Conservation (phyloP, 2,113 vertebrate genomes). For the Rhynchomys soricoides region DNA sequence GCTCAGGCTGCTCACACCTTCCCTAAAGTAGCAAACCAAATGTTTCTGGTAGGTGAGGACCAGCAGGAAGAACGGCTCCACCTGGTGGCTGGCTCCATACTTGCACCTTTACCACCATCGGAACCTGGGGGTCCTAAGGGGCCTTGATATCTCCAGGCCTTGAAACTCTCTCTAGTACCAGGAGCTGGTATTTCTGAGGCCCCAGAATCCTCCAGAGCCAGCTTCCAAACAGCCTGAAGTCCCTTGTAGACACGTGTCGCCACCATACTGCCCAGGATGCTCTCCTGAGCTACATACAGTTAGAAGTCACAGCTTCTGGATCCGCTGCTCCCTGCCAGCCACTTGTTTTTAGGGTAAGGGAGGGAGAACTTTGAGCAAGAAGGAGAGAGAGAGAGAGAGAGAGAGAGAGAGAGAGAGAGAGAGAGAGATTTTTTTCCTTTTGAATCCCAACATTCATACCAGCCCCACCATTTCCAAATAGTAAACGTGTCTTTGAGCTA, state of each 20-base stretch:
- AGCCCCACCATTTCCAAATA: neutral
- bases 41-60: rapidly evolving
- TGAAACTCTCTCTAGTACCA: rapidly evolving
- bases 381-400: neutral
- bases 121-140: neutral
- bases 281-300: neutral
- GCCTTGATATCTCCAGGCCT: neutral
- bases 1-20: rapidly evolving
- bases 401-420: neutral
- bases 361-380: rapidly evolving
- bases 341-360: neutral
- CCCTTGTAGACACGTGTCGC: neutral
- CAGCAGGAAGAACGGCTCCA: neutral
- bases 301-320: rapidly evolving
- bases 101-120: neutral
- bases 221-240: neutral
- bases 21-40: neutral
- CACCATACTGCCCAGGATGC: neutral
- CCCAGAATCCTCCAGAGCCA: rapidly evolving
- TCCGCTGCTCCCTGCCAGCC: rapidly evolving
- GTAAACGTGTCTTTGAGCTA: rapidly evolving
- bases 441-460: rapidly evolving
- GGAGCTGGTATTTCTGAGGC: rapidly evolving
- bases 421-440: no score
- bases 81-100: neutral